A percentile compares a stretch with the other conserved stretches of the same genome.
phyloP scores from a whole-genome alignment of 2,888 invertebrate species.

The Hymenopus coronatus region DNA sequence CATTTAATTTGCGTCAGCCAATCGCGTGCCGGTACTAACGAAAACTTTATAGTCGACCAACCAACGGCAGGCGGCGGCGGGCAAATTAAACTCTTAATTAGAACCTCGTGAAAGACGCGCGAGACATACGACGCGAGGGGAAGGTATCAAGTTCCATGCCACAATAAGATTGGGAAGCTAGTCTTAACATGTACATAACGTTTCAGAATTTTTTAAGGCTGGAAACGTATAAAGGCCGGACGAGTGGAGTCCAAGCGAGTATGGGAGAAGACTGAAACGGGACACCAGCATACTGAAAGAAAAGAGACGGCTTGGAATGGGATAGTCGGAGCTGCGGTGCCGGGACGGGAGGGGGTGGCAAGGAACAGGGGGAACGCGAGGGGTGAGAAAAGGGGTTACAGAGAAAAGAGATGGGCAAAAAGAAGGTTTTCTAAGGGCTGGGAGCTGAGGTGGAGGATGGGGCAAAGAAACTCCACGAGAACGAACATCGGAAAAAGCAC shows the following conservation, averaged over 20 bases:
- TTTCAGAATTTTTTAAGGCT: neutral
- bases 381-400: slow-evolving; percentile 7
- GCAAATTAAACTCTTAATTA: neutral
- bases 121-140: neutral
- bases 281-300: slow-evolving; percentile 21
- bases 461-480: neutral
- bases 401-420: slow-evolving; percentile 14
- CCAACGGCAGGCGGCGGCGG: neutral
- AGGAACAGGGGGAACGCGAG: slow-evolving; percentile 5
- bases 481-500: neutral
- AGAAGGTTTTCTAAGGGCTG: slow-evolving; percentile 1
- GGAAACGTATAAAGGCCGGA: slow-evolving; percentile 5
- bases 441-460: neutral
- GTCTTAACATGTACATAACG: neutral
- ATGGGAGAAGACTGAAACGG: slow-evolving; percentile 3
- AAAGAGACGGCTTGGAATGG: slow-evolving; percentile 3
- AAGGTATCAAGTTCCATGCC: neutral
- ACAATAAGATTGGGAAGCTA: neutral
- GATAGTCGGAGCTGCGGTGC: neutral
- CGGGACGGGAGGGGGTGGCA: slow-evolving; percentile 19
- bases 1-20: neutral
- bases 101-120: neutral
- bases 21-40: neutral
- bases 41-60: neutral
- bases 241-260: slow-evolving; percentile 13